These are phyloP conservation scores for Phrynocephalus forsythii DNA, from an alignment of 2,797 vertebrate species.

Conservation along the genomic window DNA sequence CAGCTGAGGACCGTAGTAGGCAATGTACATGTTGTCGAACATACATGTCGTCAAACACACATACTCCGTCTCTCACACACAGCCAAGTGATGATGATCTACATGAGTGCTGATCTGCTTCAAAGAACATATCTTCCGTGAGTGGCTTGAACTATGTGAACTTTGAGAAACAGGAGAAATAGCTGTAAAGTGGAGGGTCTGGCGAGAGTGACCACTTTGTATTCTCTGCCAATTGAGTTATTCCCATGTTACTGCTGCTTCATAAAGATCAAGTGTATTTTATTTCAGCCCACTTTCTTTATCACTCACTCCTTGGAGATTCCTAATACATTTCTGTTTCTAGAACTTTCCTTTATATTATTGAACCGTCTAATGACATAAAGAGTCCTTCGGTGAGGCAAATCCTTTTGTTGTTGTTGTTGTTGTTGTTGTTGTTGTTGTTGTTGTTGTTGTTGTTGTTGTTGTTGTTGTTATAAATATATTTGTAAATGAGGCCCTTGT, in stretches of 20 bases:
- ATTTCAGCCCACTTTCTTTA: constrained; percentile 26
- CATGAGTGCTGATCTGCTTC: accelerated
- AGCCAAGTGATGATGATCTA: background rate
- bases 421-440: background rate
- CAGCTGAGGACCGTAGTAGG: background rate
- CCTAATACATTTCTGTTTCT: background rate
- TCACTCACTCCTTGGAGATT: constrained; percentile 22
- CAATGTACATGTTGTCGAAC: background rate
- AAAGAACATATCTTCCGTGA: background rate
- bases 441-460: background rate
- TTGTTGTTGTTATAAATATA: background rate
- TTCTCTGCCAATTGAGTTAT: background rate
- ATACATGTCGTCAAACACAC: background rate
- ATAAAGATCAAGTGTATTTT: constrained; percentile 44
- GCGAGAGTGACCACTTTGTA: constrained; percentile 16
- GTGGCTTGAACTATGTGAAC: background rate
- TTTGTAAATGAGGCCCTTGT: background rate
- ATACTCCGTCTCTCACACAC: accelerated
- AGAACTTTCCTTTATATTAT: constrained; percentile 30
- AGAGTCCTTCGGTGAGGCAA: background rate
- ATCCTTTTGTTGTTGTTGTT: background rate
- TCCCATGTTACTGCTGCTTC: constrained; percentile 41
- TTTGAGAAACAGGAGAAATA: constrained; percentile 20
- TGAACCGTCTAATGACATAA: constrained; percentile 16
- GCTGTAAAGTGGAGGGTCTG: constrained; percentile 29